Conservation (phyloP, 2,797 vertebrate genomes). For the Pampus argenteus region DNA sequence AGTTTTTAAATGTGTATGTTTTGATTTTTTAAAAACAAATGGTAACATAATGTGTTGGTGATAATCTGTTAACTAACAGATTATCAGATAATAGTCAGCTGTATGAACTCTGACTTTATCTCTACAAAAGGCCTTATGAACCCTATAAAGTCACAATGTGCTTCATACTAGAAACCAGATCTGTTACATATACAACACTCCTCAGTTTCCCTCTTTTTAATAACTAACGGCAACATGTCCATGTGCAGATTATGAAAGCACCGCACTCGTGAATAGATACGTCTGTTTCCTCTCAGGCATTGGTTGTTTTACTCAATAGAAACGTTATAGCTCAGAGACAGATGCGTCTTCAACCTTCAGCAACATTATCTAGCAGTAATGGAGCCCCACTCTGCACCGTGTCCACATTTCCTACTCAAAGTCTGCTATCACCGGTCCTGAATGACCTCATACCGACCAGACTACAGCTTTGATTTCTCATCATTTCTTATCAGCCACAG, state of each 20-base stretch:
- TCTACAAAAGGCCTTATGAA: background rate
- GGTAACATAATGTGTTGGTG: background rate
- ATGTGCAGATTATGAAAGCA: slow-evolving; percentile 16
- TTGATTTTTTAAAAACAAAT: background rate
- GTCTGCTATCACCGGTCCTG: background rate
- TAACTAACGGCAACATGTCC: slow-evolving; percentile 17
- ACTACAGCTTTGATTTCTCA: slow-evolving; percentile 5
- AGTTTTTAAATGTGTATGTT: background rate
- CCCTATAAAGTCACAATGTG: background rate
- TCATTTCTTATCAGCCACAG: background rate
- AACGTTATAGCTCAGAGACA: slow-evolving; percentile 5
- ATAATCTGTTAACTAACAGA: background rate
- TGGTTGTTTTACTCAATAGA: slow-evolving; percentile 16
- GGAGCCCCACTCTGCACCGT: too few relatives aligned
- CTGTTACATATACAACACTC: background rate
- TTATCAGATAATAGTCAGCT: background rate
- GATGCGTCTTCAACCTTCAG: background rate
- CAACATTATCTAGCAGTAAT: background rate
- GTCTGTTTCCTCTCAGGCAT: slow-evolving; percentile 31
- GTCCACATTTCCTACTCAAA: background rate
- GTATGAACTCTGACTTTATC: background rate
- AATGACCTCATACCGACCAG: background rate
- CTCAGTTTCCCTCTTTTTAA: background rate
- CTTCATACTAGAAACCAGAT: background rate
- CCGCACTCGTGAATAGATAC: slow-evolving; percentile 19